phyloP scores from a whole-genome alignment of 1,140 invertebrate genomes.

The Chironomus striatipennis region DNA sequence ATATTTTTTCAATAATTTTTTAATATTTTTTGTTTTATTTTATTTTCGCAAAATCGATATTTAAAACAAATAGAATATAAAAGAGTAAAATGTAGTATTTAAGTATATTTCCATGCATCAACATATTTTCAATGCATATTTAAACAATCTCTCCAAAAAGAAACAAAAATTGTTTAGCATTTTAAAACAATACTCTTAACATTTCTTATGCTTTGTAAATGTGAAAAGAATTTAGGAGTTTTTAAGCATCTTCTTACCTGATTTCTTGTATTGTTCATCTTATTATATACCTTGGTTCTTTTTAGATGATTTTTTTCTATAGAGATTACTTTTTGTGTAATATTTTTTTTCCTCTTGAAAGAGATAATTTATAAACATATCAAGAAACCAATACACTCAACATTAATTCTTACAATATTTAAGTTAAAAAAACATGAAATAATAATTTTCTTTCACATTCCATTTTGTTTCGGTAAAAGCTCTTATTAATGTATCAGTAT shows the following conservation, averaged over 20 bases:
- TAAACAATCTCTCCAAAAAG: no score
- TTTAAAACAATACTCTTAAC: no score
- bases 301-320: not conserved
- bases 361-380: constrained; percentile 2
- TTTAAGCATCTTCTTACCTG: constrained; percentile 13
- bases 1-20: no score
- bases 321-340: constrained; percentile 16
- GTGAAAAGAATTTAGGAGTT: not conserved
- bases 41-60: no score
- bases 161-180: no score
- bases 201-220: no score
- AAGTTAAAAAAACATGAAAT: no score
- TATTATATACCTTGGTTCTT: not conserved
- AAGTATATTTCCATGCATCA: no score
- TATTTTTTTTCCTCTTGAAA: constrained; percentile 5
- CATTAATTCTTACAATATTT: not conserved
- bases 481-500: not conserved
- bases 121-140: no score
- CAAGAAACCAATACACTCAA: not conserved
- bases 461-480: constrained; percentile 7
- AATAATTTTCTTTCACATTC: not conserved
- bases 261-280: constrained; percentile 14
- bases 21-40: no score
- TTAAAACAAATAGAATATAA: no score
- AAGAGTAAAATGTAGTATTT: no score